Evolutionary conservation across 92 coral and sea anemone genomes (phyloP).

Genomic region (Anthopleura xanthogrammica): DNA sequence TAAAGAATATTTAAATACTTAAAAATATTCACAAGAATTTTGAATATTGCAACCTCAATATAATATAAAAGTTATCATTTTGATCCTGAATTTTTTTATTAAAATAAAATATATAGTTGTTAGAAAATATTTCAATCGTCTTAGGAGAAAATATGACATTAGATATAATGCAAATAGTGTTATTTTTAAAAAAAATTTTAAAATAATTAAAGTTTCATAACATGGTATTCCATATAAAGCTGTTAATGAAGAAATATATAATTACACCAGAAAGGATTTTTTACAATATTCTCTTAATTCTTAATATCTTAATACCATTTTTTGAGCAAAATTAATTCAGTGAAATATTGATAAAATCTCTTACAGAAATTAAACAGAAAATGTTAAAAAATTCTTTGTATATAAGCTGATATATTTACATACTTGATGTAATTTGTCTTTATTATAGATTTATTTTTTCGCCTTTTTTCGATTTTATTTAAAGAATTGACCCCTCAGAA

Average conservation of each 20-base stretch:
- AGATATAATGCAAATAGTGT: slow-evolving; percentile 11
- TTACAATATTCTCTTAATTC: not conserved
- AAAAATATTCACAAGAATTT: not conserved
- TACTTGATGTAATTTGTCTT: not conserved
- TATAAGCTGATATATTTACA: not conserved
- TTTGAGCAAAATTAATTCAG: too few species aligned
- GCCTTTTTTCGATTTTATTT: not conserved
- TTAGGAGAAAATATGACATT: not conserved
- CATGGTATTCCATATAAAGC: slow-evolving; percentile 3
- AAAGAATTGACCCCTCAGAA: not conserved
- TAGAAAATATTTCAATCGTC: not conserved
- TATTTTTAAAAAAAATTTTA: slow-evolving; percentile 15
- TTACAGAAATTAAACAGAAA: too few species aligned
- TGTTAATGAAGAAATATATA: not conserved
- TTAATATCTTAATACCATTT: not conserved
- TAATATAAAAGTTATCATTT: too few species aligned
- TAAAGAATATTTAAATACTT: not conserved
- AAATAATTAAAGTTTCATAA: slow-evolving; percentile 20
- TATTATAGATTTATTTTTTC: not conserved
- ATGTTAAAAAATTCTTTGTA: too few species aligned
- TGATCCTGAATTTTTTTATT: not conserved
- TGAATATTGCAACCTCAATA: not conserved
- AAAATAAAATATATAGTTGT: not conserved
- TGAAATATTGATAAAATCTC: too few species aligned
- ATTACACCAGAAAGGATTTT: not conserved